Conservation (phyloP, 2,797 vertebrate genomes). For the Peromyscus aztecus region DNA sequence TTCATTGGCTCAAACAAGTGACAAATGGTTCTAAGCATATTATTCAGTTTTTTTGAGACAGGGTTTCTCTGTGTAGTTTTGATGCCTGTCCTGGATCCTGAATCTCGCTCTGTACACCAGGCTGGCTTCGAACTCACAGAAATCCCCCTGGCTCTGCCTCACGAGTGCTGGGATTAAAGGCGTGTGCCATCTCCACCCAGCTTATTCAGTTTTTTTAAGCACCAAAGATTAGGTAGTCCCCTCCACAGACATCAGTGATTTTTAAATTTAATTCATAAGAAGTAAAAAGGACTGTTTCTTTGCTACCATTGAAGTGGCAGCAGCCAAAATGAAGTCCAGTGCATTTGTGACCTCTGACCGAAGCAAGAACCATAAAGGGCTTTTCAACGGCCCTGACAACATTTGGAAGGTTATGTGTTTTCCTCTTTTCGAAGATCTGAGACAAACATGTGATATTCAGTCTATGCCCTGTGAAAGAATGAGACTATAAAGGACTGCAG, state of each 20-base stretch:
- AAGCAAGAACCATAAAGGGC: background rate
- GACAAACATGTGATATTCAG: background rate
- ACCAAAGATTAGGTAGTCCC: background rate
- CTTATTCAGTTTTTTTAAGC: background rate
- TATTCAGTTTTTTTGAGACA: background rate
- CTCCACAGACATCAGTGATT: background rate
- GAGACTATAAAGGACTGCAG: background rate
- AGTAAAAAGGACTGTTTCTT: background rate
- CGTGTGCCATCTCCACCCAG: fast-evolving
- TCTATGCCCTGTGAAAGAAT: background rate
- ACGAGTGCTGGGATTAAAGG: too few species aligned
- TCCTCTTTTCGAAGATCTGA: background rate
- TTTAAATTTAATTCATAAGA: constrained; percentile 46
- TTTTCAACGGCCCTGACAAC: background rate
- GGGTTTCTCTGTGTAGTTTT: too few species aligned
- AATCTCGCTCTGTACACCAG: too few species aligned
- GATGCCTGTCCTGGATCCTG: too few species aligned
- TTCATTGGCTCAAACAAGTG: background rate
- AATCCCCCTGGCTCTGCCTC: too few species aligned
- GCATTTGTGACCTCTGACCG: background rate
- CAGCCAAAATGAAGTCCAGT: background rate
- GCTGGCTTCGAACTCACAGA: too few species aligned
- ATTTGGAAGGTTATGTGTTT: background rate
- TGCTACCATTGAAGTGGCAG: background rate
- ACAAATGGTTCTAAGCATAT: constrained; percentile 19